Evolutionary conservation across 2,113 vertebrate species (phyloP), one percentile per base, ranked within the genome.

Genomic region (Clinocottus analis): DNA sequence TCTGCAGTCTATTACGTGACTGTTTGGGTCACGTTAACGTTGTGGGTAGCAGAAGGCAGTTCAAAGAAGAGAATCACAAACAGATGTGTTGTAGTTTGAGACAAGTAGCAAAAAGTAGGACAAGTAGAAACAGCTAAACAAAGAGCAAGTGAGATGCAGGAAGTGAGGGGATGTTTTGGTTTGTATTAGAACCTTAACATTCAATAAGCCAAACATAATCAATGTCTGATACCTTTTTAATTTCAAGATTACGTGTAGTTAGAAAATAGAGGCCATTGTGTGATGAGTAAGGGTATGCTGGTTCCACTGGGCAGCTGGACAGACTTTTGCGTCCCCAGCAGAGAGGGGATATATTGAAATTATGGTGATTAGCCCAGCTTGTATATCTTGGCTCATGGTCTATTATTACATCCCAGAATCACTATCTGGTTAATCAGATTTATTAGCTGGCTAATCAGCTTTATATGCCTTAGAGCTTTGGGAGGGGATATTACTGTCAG

Each of bases 371-470:
- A 74, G 69, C 62, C 73, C 3, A 62, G 60, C 66, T 82, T 86
- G 81, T 84, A 62, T 85, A 58, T 73, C 67, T 79, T 86, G 86
- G 86, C 67, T 73, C 68, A 9, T 21, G 10, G 51, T 60, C 62
- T 82, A 66, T 80, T 83, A 84, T 88, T 86, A 68, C 68, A 84
- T 79, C 51, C 47, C 72, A 79, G 75, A 80, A 67, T 71, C 75
- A 71, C 56, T 75, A 33, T 76, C 70, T 45, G 61, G 56, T 79
- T 86, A 83, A 85, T 86, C 55, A 53, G 71, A 85, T 89, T 85
- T 70, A 88, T 88, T 84, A 79, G 58, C 69, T 47, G 62, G 60
- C 67, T 90, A 87, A 91, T 90, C 76, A 89, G 65, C 62, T 84
- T 87, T 85, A 39, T 63, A 63, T 62, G 74, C 79, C 65, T 31